phyloP scores from a whole-genome alignment of 1,140 invertebrate genomes.

The Zaprionus taronus region DNA sequence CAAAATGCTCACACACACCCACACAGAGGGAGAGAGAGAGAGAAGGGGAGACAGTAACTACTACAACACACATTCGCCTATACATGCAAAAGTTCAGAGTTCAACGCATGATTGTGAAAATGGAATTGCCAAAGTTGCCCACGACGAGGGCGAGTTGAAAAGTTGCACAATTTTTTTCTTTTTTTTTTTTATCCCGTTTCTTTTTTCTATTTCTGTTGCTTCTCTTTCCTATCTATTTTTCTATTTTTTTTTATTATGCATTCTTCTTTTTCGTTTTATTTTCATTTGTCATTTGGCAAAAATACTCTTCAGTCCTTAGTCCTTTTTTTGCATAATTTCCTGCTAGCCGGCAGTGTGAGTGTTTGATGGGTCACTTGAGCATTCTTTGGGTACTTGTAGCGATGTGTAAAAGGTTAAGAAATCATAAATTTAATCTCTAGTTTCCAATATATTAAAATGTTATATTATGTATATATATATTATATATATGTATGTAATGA shows the following conservation, averaged over 20 bases:
- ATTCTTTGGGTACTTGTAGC: neutral
- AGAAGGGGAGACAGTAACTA: slow-evolving; percentile 21
- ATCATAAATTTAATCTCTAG: neutral
- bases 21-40: slow-evolving; percentile 48
- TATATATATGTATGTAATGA: neutral
- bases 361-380: neutral
- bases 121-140: slow-evolving; percentile 77
- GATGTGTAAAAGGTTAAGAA: neutral
- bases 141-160: slow-evolving; percentile 49
- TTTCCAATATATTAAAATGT: neutral
- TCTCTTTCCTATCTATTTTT: slow-evolving; percentile 36
- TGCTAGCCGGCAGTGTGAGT: slow-evolving; percentile 27
- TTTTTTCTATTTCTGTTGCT: slow-evolving; percentile 15
- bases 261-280: slow-evolving; percentile 18
- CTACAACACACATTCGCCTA: slow-evolving; percentile 21
- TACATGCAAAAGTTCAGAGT: slow-evolving; percentile 71
- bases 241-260: slow-evolving; percentile 15
- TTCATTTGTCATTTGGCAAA: slow-evolving; percentile 47
- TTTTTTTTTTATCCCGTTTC: neutral
- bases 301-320: slow-evolving; percentile 40
- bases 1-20: slow-evolving; percentile 54
- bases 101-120: slow-evolving; percentile 82
- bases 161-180: slow-evolving; percentile 46
- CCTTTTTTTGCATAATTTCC: slow-evolving; percentile 69
- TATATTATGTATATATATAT: neutral